These are phyloP conservation scores for Autographa gamma DNA, from an alignment of 2,888 invertebrate species.

Conservation along the genomic window DNA sequence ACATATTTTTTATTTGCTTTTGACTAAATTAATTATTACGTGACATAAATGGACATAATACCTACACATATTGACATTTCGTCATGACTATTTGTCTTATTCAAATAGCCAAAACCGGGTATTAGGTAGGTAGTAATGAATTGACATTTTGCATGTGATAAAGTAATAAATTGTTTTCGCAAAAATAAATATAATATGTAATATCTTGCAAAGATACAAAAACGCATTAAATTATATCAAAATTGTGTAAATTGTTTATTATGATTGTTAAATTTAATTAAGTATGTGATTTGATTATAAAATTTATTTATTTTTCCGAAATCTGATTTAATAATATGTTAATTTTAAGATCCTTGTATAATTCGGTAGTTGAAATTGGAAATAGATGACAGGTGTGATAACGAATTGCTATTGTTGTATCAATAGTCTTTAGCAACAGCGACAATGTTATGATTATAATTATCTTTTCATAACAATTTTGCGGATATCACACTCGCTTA, in stretches of 20 bases:
- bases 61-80: conserved; percentile 18
- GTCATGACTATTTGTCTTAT: conserved; percentile 53
- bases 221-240: background rate
- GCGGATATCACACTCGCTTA: conserved; percentile 14
- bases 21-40: conserved; percentile 19
- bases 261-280: conserved; percentile 3
- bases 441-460: conserved; percentile 18
- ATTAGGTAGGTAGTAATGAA: conserved; percentile 48
- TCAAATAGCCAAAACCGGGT: conserved; percentile 47
- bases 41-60: conserved; percentile 15
- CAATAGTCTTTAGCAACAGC: conserved; percentile 25
- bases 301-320: conserved; percentile 24
- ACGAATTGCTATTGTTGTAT: conserved; percentile 26
- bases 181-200: conserved; percentile 18
- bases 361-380: background rate
- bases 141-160: conserved; percentile 55
- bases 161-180: conserved; percentile 28
- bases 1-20: conserved; percentile 10
- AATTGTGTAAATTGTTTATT: background rate
- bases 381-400: conserved; percentile 15
- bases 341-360: conserved; percentile 20
- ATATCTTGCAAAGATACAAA: conserved; percentile 24
- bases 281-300: conserved; percentile 20
- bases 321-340: conserved; percentile 9
- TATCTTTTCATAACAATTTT: conserved; percentile 22